phyloP scores from a whole-genome alignment of 2,888 invertebrate species.

The Acanthococcus lagerstroemiae region DNA sequence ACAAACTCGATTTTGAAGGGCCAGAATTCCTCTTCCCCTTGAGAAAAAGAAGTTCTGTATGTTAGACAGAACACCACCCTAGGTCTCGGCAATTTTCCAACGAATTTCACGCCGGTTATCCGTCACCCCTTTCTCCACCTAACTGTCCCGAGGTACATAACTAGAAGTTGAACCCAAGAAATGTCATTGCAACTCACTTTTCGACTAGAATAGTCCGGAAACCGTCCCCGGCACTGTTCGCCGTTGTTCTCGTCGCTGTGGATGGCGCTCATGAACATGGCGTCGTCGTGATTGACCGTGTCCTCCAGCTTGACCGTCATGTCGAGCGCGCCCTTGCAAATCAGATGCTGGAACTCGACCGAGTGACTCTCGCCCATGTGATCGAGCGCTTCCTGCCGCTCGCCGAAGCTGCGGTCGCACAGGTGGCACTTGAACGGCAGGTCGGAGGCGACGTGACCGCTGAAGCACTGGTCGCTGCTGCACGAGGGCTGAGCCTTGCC shows the following conservation, averaged over 20 bases:
- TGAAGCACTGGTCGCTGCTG: constrained; percentile 10
- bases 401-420: constrained; percentile 76
- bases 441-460: constrained; percentile 44
- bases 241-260: constrained; percentile 51
- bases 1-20: too few relatives aligned
- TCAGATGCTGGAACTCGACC: constrained; percentile 68
- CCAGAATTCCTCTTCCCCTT: neutral
- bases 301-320: constrained; percentile 47
- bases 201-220: constrained; percentile 76
- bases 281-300: constrained; percentile 41
- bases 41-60: neutral
- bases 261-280: constrained; percentile 32
- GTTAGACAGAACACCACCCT: too few relatives aligned
- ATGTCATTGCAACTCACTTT: constrained; percentile 50
- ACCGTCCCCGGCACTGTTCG: constrained; percentile 59
- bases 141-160: neutral
- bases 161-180: neutral
- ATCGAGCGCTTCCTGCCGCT: constrained; percentile 65
- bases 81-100: too few relatives aligned
- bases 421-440: constrained; percentile 85
- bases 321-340: constrained; percentile 68
- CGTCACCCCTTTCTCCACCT: neutral
- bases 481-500: neutral
- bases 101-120: too few relatives aligned
- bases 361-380: constrained; percentile 68